phyloP scores from a whole-genome alignment of 2,888 invertebrate genomes.

The Camptogramma bilineatum region DNA sequence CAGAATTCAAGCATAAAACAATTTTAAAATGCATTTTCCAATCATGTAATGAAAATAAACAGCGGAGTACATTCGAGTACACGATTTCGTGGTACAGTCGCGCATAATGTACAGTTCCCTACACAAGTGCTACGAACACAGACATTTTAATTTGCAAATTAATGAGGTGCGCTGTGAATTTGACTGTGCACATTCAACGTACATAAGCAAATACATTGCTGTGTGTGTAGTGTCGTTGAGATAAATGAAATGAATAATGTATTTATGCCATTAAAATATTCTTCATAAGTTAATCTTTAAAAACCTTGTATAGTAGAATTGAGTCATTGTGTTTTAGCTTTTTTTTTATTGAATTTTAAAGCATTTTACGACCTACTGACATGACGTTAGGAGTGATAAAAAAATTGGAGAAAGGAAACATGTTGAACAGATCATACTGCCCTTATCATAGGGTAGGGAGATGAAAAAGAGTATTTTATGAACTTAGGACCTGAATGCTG shows the following conservation, averaged over 20 bases:
- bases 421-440: no score
- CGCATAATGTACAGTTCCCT: constrained; percentile 34
- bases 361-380: no score
- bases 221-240: constrained; percentile 1
- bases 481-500: no score
- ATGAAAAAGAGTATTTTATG: no score
- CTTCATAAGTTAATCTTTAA: not conserved
- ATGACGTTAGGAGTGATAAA: no score
- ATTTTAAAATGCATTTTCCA: constrained; percentile 20
- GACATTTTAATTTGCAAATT: constrained; percentile 49
- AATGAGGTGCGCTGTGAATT: constrained; percentile 47
- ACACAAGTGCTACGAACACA: constrained; percentile 37
- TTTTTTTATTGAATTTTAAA: no score
- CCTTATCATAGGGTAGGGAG: no score
- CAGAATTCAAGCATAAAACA: not conserved
- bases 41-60: constrained; percentile 28
- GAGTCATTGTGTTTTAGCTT: no score
- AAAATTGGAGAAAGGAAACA: no score
- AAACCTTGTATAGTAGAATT: no score
- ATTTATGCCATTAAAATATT: not conserved
- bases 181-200: constrained; percentile 40
- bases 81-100: constrained; percentile 11
- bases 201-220: constrained; percentile 46
- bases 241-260: not conserved
- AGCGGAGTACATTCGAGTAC: constrained; percentile 25